Conservation (phyloP, 2,888 invertebrate genomes). For the Trachelus iudaicus region DNA sequence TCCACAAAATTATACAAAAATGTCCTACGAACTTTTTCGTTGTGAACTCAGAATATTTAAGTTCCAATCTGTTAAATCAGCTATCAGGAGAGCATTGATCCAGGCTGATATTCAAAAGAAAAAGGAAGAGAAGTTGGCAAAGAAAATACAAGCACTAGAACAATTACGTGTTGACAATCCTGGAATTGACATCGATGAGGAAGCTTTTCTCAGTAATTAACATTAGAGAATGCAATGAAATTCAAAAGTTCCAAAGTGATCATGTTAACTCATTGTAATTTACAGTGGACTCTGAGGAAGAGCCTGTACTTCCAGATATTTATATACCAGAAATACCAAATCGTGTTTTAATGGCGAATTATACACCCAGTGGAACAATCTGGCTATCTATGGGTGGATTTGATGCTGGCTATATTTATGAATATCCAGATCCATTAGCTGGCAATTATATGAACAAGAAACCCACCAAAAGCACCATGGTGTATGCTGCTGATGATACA, state of each 20-base stretch:
- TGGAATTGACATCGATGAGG: slow-evolving; percentile 72
- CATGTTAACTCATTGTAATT: slow-evolving; percentile 20
- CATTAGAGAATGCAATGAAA: not conserved
- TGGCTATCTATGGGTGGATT: slow-evolving; percentile 75
- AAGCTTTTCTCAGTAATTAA: slow-evolving; percentile 70
- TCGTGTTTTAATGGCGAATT: slow-evolving; percentile 70
- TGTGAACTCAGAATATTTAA: slow-evolving; percentile 60
- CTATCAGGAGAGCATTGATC: slow-evolving; percentile 71
- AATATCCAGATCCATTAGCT: slow-evolving; percentile 60
- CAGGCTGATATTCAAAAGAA: slow-evolving; percentile 68
- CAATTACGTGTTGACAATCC: slow-evolving; percentile 70
- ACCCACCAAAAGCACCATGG: slow-evolving; percentile 65
- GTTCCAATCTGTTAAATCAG: slow-evolving; percentile 73
- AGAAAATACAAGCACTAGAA: slow-evolving; percentile 72
- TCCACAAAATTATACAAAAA: slow-evolving; percentile 64
- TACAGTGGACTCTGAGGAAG: slow-evolving; percentile 70
- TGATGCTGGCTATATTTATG: slow-evolving; percentile 77
- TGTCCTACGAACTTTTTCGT: slow-evolving; percentile 64
- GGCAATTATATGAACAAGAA: slow-evolving; percentile 56
- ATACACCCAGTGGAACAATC: slow-evolving; percentile 67
- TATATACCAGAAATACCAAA: slow-evolving; percentile 71
- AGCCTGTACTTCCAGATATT: slow-evolving; percentile 66
- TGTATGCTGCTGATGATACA: slow-evolving; percentile 69
- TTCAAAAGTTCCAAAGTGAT: slow-evolving; percentile 2
- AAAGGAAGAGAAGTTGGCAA: slow-evolving; percentile 68